phyloP scores from a whole-genome alignment of 2,797 vertebrate genomes.

The Myotis vivesi region DNA sequence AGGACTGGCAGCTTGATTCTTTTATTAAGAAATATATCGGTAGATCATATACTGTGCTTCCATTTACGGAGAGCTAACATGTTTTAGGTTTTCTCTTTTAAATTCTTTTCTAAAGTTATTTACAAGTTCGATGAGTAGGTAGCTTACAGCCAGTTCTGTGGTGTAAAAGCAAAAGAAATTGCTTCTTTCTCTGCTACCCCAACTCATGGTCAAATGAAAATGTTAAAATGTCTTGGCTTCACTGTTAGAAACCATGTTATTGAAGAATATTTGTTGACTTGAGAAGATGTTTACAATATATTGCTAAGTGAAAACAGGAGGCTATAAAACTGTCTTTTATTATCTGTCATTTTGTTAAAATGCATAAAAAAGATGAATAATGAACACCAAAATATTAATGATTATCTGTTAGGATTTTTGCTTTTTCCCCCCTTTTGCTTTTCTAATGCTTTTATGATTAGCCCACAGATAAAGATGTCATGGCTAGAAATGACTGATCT shows the following conservation, averaged over 20 bases:
- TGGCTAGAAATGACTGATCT: constrained; percentile 7
- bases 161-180: constrained; percentile 23
- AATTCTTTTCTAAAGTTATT: neutral
- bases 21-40: constrained; percentile 9
- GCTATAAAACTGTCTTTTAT: constrained; percentile 10
- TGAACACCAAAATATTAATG: neutral
- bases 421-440: neutral
- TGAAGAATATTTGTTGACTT: constrained; percentile 41
- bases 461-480: neutral
- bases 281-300: constrained; percentile 19
- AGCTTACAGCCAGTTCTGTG: neutral
- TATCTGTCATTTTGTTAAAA: constrained; percentile 22
- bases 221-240: constrained; percentile 36
- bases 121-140: neutral
- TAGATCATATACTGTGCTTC: constrained; percentile 26
- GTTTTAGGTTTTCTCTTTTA: constrained; percentile 25
- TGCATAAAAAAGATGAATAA: neutral
- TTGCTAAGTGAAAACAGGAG: constrained; percentile 26
- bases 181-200: constrained; percentile 2
- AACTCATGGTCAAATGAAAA: neutral
- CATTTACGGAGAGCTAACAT: neutral
- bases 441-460: constrained; percentile 13
- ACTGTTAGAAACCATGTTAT: neutral
- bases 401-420: neutral
- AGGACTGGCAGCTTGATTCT: constrained; percentile 53